These are phyloP conservation scores for Brachyptera risi DNA, from an alignment of 2,888 invertebrate species.

Conservation along the genomic window DNA sequence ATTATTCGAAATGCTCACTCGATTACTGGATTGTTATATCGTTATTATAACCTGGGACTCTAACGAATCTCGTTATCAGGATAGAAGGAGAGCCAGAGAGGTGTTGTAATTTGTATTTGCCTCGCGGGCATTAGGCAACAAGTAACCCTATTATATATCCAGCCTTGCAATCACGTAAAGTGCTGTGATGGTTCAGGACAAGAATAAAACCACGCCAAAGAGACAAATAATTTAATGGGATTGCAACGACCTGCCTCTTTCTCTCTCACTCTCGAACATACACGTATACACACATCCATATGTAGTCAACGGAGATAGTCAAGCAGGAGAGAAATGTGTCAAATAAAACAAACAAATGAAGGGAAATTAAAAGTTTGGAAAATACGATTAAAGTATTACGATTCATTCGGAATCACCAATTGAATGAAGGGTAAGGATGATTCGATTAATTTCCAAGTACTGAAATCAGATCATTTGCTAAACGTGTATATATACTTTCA, in stretches of 20 bases:
- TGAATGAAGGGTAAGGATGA: too few relatives aligned
- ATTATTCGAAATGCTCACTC: background rate
- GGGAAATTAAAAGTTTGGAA: too few relatives aligned
- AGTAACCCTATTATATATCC: background rate
- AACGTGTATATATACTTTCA: too few relatives aligned
- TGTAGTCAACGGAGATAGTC: too few relatives aligned
- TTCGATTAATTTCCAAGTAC: too few relatives aligned
- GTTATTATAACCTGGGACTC: background rate
- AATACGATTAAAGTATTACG: too few relatives aligned
- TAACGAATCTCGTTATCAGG: conserved; percentile 13
- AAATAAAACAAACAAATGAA: too few relatives aligned
- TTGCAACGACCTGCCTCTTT: background rate
- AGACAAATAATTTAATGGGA: conserved; percentile 7
- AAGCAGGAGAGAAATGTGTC: too few relatives aligned
- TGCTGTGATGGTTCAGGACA: background rate
- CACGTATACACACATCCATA: too few relatives aligned
- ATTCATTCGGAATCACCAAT: too few relatives aligned
- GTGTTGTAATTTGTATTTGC: conserved; percentile 9
- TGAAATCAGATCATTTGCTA: too few relatives aligned
- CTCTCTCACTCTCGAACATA: background rate
- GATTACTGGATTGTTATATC: conserved; percentile 12
- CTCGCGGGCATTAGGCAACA: background rate
- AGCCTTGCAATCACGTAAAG: conserved; percentile 14
- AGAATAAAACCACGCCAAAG: background rate
- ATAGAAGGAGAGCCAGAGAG: background rate